Base-by-base conservation (phyloP, 2,113 vertebrate genomes). In the Isurus oxyrinchus region DNA sequence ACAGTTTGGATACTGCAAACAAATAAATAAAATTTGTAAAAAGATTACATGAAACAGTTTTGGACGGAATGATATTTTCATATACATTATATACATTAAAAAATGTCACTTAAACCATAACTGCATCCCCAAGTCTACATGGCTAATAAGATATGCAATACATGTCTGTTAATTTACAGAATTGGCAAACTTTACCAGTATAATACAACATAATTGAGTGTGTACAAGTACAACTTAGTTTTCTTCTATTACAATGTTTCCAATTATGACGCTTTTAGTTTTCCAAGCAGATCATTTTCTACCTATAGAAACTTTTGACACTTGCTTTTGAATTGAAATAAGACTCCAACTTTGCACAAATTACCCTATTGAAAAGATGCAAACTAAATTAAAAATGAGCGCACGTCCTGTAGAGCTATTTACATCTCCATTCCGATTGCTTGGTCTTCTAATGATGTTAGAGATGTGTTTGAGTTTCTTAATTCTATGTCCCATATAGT, bases 11-110 rank as follows among this genome's bases (percentile, higher is more conserved):
- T 98, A 98, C 98, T 98, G 98, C 97, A 67, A 97, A 96, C 98
- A 98, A 98, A 98, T 98, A 98, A 98, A 98, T 98, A 98, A 98
- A 98, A 98, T 98, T 97, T 72, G 94, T 55, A 72, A 95, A 91
- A 95, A 72, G 94, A 19, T 72, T 49, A 95, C 94, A 49, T 69
- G 16, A 72, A 95, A 95, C 55, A 31, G 44, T 55, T 95, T 72
- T 27, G 23, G 94, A 95, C 27, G 13, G 40, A 95, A 95, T 72
- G 44, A 55, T 55, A 63, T 76, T 53, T 72, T 76, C 94, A 95
- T 95, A 53, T 95, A 95, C 94, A 95, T 95, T 95, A 95, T 95
- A 72, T 95, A 95, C 94, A 72, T 95, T 59, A 40, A 72, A 95
- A 95, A 95, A 94, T 27, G 11, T 55, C n/a, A 63, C 59, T 94